Percentiles rank a stretch among this genome's conserved stretches.
These are phyloP conservation scores for Morpho deidamia DNA, from an alignment of 2,888 invertebrate species.

Conservation along the genomic window DNA sequence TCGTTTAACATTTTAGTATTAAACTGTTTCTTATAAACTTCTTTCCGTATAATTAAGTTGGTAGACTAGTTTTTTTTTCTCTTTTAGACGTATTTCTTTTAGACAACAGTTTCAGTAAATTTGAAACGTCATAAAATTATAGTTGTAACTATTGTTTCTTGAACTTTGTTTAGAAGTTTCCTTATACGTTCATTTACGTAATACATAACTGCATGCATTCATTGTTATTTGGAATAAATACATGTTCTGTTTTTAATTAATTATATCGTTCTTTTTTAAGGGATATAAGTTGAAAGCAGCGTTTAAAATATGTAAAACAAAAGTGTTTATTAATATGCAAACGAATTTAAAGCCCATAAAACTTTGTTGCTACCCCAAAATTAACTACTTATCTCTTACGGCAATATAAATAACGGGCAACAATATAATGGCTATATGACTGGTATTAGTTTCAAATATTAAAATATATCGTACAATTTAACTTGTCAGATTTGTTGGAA, in stretches of 20 bases:
- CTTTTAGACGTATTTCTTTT: slow-evolving; percentile 59
- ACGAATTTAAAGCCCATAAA: too few species aligned
- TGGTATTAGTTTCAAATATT: not conserved
- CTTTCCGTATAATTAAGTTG: slow-evolving; percentile 45
- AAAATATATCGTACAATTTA: not conserved
- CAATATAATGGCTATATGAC: not conserved
- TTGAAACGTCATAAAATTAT: slow-evolving; percentile 29
- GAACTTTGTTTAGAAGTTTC: not conserved
- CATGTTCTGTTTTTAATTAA: too few species aligned
- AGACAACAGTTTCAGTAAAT: slow-evolving; percentile 35
- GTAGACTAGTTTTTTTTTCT: slow-evolving; percentile 47
- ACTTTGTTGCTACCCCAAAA: too few species aligned
- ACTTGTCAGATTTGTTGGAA: not conserved
- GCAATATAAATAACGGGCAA: too few species aligned
- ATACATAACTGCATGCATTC: too few species aligned
- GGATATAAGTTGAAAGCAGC: too few species aligned
- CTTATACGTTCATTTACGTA: too few species aligned
- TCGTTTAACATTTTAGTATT: not conserved
- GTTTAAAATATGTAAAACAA: too few species aligned
- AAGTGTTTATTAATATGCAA: too few species aligned
- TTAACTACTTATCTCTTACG: too few species aligned
- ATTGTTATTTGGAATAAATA: too few species aligned
- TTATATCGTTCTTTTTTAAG: too few species aligned
- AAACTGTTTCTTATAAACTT: slow-evolving; percentile 42
- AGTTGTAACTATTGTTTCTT: slow-evolving; percentile 36